Percentiles rank a stretch among this genome's conserved stretches.
phyloP scores from a whole-genome alignment of 2,797 vertebrate genomes.

The Enteromius thamalakanensis region DNA sequence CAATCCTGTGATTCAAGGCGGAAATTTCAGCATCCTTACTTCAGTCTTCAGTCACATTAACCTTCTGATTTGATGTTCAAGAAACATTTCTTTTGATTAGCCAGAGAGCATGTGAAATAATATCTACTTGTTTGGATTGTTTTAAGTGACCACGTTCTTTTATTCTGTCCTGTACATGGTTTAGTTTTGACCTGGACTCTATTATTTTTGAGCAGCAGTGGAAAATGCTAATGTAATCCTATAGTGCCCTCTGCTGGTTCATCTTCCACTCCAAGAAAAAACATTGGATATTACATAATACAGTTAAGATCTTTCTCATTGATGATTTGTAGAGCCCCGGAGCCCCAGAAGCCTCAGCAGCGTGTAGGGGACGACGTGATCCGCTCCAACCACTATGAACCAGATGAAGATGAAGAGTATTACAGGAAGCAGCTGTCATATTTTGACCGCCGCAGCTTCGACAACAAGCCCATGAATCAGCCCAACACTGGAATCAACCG shows the following conservation, averaged over 20 bases:
- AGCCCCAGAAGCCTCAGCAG: constrained; percentile 92
- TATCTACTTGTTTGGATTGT: no score
- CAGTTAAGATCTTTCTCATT: background rate
- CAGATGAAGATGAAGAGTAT: constrained; percentile 95
- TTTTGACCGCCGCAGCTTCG: constrained; percentile 94
- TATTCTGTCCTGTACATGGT: background rate
- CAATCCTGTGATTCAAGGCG: background rate
- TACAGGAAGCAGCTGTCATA: constrained; percentile 97
- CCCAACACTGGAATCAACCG: constrained; percentile 79
- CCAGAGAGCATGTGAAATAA: no score
- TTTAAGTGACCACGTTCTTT: background rate
- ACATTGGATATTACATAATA: background rate
- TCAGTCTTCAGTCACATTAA: background rate
- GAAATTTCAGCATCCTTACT: background rate
- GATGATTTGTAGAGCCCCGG: constrained; percentile 77
- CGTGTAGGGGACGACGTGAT: constrained; percentile 87
- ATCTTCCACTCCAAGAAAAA: background rate
- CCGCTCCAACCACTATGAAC: constrained; percentile 91
- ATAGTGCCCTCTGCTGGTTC: constrained; percentile 21
- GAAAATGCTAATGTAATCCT: background rate
- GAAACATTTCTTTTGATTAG: background rate
- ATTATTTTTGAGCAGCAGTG: background rate
- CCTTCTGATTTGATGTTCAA: background rate
- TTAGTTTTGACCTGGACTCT: background rate
- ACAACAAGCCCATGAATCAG: constrained; percentile 85